Base-by-base conservation (phyloP, 1,140 invertebrate species). In the Nasonia vitripennis region DNA sequence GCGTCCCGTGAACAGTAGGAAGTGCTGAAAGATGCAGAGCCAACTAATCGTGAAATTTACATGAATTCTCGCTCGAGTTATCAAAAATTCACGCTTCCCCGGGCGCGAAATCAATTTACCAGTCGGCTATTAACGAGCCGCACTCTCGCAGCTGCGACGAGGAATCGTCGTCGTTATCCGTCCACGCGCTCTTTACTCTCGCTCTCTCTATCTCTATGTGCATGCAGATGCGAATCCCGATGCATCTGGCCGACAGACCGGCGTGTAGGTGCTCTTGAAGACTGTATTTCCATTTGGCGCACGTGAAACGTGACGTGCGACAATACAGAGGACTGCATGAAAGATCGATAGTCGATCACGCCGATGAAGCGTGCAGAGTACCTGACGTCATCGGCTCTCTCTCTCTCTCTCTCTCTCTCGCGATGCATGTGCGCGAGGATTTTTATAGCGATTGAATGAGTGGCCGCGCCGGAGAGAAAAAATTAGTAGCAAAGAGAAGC, bases 261-360 rank as follows among this genome's bases (percentile, higher is more conserved):
- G 17, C 10, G 31, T 78, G 23, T 62, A 80, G 55, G 0, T 81
- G 20, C 20, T 48, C 9, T n/a, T 17, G 12, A 81, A 34, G 37
- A 55, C 34, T 37, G 23, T 51, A 78, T 81, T 86, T 82, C 37
- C 74, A 78, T 78, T 78, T 81, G 74, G 75, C 62, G 17, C 79
- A 86, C 51, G 79, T 71, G 79, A 31, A 82, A 67, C 17, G 73
- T 81, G 78, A 86, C 55, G 84, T 37, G 75, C 48, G 31, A 81
- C 17, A 81, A 78, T 70, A 45, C 5, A 73, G 27, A 71, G 68
- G 17, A n/a, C 14, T 14, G 12, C 4, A 51, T 51, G 48, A 12
- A 51, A 75, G 74, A 81, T 82, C 62, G 67, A 82, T 71, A 55
- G 31, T 86, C 67, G 75, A 86, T 86, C 85, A 86, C 62, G 81